Evolutionary conservation across 1,140 invertebrate species (phyloP).

Genomic region (Melanaphis sacchari): DNA sequence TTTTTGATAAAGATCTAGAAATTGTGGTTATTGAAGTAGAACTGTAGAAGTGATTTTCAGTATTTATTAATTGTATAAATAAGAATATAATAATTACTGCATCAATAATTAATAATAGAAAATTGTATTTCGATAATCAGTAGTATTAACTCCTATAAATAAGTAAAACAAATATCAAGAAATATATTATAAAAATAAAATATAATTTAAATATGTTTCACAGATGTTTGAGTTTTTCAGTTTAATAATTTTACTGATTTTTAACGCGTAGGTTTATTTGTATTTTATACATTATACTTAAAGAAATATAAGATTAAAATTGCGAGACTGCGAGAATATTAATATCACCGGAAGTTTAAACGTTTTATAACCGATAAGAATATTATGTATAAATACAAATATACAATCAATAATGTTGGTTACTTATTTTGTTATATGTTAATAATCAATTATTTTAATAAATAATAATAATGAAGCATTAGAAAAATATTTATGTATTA

Average conservation of each 20-base stretch:
- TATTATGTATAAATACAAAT: slow-evolving; percentile 17
- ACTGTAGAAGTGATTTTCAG: not conserved
- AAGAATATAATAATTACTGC: not conserved
- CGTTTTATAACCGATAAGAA: not conserved
- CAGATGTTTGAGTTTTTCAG: not conserved
- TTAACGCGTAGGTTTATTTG: not conserved
- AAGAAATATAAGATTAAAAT: not conserved
- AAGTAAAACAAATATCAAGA: not conserved
- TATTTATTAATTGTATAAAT: not conserved
- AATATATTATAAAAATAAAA: not conserved
- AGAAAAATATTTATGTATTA: not conserved
- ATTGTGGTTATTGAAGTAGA: not conserved
- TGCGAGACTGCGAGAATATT: not conserved
- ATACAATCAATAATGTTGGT: not conserved
- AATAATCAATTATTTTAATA: not conserved
- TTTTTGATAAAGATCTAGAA: not conserved
- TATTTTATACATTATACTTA: not conserved
- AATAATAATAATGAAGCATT: not conserved
- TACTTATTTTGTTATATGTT: not conserved
- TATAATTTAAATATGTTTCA: not conserved
- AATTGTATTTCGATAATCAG: not conserved
- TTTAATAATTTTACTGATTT: not conserved
- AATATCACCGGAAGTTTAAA: slow-evolving; percentile 13
- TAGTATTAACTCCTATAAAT: no score
- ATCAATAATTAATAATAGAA: not conserved